Evolutionary conservation across 2,797 vertebrate species (phyloP), one percentile per base, ranked within the genome.

Genomic region (Helicolenus hilgendorfi): DNA sequence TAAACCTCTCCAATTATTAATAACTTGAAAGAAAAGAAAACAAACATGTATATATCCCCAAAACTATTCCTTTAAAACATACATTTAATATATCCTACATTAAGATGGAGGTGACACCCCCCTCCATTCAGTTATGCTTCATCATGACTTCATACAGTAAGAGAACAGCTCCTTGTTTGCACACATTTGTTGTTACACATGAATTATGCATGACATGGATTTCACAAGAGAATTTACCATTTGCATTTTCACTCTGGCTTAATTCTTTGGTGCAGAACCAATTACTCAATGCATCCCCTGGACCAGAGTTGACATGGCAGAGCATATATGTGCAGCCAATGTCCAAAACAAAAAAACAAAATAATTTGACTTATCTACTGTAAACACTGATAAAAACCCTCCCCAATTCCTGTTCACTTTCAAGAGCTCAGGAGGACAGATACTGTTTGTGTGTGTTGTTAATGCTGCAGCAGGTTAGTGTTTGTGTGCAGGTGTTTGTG

Each of bases 181-280:
- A 71, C 75, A 76, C 33, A 60, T 87, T 87, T 88, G 53, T 83
- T 85, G 72, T 80, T 36, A 18, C 29, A 71, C 55, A 86, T 92
- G 75, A 73, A 95, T 94, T 73, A 93, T 89, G 77, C 78, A 94
- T 89, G 67, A 69, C n/a, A 53, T 60, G 76, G 74, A 76, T 87
- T 87, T 87, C 85, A 78, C 70, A 56, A 41, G 77, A 83, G 68
- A 41, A 49, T 79, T 82, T 33, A 64, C 22, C 63, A 87, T 92
- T 92, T 91, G 84, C 76, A 89, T 84, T 93, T 94, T 90, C 76
- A 88, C 64, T 87, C 77, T 58, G 65, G 73, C 72, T 85, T 69
- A 87, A 86, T 72, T 89, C 86, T 90, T 90, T 90, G 87, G 74
- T 90, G 84, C 90, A 94, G 91, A 89, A 90, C 87, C 88, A 92